These are phyloP conservation scores for Emydocephalus ijimae DNA, from an alignment of 2,113 vertebrate genomes.

Conservation along the genomic window DNA sequence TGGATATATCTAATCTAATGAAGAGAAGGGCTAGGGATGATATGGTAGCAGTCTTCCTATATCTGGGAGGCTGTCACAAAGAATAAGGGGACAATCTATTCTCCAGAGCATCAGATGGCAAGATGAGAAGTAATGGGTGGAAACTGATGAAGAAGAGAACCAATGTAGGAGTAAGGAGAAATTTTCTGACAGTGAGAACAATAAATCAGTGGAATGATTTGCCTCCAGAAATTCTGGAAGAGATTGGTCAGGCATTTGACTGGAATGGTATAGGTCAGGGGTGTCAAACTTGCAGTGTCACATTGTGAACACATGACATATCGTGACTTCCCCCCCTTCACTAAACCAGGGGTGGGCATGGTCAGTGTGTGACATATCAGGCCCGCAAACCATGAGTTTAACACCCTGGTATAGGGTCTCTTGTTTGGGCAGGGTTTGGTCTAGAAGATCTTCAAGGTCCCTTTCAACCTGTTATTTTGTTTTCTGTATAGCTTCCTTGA, in stretches of 20 bases:
- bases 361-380: too few species aligned
- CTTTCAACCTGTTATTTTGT: background rate
- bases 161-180: background rate
- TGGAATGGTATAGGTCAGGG: too few species aligned
- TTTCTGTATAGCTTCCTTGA: background rate
- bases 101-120: background rate
- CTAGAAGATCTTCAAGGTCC: background rate
- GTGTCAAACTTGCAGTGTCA: too few species aligned
- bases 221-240: background rate
- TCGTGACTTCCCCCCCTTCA: rapidly evolving
- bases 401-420: background rate
- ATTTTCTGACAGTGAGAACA: background rate
- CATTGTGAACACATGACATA: too few species aligned
- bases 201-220: background rate
- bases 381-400: too few species aligned
- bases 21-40: background rate
- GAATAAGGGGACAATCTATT: background rate
- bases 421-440: background rate
- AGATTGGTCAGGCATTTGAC: background rate
- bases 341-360: too few species aligned
- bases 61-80: background rate
- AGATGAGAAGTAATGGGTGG: background rate
- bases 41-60: background rate
- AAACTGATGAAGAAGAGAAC: background rate
- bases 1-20: background rate